These are phyloP conservation scores for Chauna torquata DNA, from an alignment of 2,113 vertebrate genomes.

Conservation along the genomic window DNA sequence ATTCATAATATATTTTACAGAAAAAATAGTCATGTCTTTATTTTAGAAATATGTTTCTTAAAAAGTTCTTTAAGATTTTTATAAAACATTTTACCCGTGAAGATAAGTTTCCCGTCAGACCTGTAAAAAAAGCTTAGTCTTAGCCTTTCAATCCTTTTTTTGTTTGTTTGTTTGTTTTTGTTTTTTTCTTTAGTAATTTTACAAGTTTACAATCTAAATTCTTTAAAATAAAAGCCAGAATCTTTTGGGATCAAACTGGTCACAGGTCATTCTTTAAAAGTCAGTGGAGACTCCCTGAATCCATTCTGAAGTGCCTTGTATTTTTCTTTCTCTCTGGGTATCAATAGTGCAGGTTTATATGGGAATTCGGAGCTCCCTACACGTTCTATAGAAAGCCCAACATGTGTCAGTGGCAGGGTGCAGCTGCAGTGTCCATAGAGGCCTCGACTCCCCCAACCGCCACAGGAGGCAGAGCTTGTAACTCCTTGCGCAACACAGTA, in stretches of 20 bases:
- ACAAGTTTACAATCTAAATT: background rate
- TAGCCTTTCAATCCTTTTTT: background rate
- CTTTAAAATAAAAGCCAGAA: background rate
- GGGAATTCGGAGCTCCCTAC: conserved; percentile 41
- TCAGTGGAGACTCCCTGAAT: conserved; percentile 82
- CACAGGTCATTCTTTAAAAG: conserved; percentile 67
- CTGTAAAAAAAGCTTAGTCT: conserved; percentile 10
- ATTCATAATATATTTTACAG: conserved; percentile 62
- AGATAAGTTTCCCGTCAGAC: conserved; percentile 29
- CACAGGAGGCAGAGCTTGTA: background rate
- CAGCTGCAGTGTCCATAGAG: background rate
- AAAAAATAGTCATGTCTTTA: conserved; percentile 60
- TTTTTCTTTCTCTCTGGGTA: conserved; percentile 56
- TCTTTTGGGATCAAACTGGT: conserved; percentile 56
- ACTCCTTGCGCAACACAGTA: background rate
- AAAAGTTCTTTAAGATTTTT: conserved; percentile 54
- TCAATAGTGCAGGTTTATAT: conserved; percentile 80
- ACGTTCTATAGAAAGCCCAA: background rate
- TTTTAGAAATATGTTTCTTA: conserved; percentile 54
- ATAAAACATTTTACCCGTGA: conserved; percentile 67
- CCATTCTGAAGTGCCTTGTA: conserved; percentile 56
- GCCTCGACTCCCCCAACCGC: background rate
- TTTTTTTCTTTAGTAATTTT: background rate
- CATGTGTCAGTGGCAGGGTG: background rate
- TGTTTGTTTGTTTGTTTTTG: background rate